These are phyloP conservation scores for Galerucella calmariensis DNA, from an alignment of 2,888 invertebrate genomes.

Conservation along the genomic window DNA sequence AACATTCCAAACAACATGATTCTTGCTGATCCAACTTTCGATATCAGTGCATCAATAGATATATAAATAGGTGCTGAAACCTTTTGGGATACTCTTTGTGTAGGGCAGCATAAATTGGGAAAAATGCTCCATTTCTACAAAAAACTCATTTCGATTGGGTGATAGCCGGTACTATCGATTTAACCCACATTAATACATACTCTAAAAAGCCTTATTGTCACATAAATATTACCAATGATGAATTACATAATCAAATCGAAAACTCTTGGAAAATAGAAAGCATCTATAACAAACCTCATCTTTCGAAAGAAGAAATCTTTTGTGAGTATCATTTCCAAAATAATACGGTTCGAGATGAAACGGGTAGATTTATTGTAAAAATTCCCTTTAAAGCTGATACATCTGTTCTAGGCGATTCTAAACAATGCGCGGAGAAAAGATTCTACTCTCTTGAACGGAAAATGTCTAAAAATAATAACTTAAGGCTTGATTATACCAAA, in stretches of 20 bases:
- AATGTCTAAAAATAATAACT: not conserved
- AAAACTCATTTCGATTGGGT: constrained; percentile 10
- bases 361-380: not conserved
- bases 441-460: not conserved
- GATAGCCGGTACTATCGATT: not conserved
- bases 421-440: constrained; percentile 17
- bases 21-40: no score
- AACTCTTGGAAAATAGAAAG: not conserved
- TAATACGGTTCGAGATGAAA: constrained; percentile 7
- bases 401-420: constrained; percentile 14
- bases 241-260: not conserved
- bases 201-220: not conserved
- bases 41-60: no score
- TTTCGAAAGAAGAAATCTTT: constrained; percentile 22
- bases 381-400: constrained; percentile 6
- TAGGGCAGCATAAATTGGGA: no score
- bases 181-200: not conserved
- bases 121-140: no score
- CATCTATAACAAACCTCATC: not conserved
- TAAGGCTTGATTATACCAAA: not conserved
- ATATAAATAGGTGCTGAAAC: no score
- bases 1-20: no score
- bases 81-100: no score
- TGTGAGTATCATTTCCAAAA: constrained; percentile 23
- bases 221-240: not conserved